Base-by-base conservation (phyloP, 2,888 invertebrate species). In the Macaria notata region DNA sequence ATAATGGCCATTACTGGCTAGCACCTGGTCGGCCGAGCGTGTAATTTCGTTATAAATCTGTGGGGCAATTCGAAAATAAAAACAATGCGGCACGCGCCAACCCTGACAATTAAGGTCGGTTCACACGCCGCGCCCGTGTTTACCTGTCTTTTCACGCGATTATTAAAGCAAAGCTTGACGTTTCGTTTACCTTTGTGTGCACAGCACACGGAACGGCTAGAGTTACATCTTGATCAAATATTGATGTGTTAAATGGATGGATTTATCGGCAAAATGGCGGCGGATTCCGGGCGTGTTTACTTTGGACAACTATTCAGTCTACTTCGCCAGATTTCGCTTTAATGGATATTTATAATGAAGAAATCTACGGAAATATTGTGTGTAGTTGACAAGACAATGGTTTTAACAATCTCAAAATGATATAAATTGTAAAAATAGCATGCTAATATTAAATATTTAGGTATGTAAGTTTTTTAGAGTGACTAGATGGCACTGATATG, bases 81-180 rank as follows among this genome's bases (percentile, higher is more conserved):
- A 83, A 83, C 84, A 86, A 86, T 87, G 61, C 38, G 79, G 63
- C 88, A 84, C 89, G 90, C 86, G 88, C 51, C 79, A 68, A 54
- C 73, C 73, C 76, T 75, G 75, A 69, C 71, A 70, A 83, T 78
- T 74, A 76, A 69, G 71, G 66, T 63, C 62, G 61, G 66, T 77
- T 77, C 79, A 73, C 79, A 78, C 76, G 74, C 64, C 66, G 62
- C 68, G 57, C 67, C 64, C 71, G 68, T 61, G 64, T 66, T 79
- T 73, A 78, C 78, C 77, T 76, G 72, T 56, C 68, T 61, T 64
- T 62, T 66, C 61, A 61, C 63, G 64, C 59, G 59, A 62, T 62
- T 65, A 63, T 65, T 63, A 63, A 54, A 56, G 64, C 51, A 48
- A 62, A 61, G 63, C 59, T 9, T 63, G 63, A 59, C 63, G 57